A percentile compares a stretch with the other conserved stretches of the same genome.
Conservation (phyloP, 2,888 invertebrate genomes). For the Mellilla xanthometata region DNA sequence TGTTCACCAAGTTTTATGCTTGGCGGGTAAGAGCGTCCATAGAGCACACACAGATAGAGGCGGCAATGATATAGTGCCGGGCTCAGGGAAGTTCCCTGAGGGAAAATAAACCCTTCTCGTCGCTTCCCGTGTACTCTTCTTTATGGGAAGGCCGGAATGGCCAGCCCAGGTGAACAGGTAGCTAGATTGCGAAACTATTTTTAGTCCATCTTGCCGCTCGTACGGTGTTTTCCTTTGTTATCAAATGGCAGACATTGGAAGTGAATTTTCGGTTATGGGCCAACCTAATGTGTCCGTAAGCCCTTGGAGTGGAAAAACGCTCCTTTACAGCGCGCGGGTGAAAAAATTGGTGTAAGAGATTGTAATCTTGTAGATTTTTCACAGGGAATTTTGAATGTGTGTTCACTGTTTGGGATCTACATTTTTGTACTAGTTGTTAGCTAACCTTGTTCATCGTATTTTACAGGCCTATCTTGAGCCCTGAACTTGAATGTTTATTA, state of each 20-base stretch:
- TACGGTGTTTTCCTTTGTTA: constrained; percentile 79
- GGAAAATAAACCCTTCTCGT: constrained; percentile 80
- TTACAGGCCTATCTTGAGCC: too few species aligned
- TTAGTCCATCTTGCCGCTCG: constrained; percentile 79
- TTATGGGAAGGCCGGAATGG: constrained; percentile 80
- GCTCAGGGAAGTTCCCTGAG: constrained; percentile 75
- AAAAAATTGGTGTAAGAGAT: constrained; percentile 27
- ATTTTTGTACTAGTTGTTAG: neutral
- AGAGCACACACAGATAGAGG: constrained; percentile 65
- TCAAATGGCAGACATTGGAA: constrained; percentile 71
- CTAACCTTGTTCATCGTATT: too few species aligned
- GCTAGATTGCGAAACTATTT: constrained; percentile 80
- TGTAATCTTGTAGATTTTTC: constrained; percentile 7
- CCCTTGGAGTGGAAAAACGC: constrained; percentile 43
- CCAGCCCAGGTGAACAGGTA: constrained; percentile 80
- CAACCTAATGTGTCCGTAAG: constrained; percentile 59
- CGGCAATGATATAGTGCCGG: constrained; percentile 81
- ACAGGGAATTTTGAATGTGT: constrained; percentile 1
- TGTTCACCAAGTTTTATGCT: constrained; percentile 62
- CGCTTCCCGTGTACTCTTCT: constrained; percentile 80
- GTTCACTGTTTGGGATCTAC: neutral
- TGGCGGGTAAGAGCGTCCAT: constrained; percentile 60
- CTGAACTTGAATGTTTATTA: too few species aligned
- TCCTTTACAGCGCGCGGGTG: constrained; percentile 47
- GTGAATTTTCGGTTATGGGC: constrained; percentile 62